phyloP scores from a whole-genome alignment of 2,113 vertebrate species.

The Bambusicola thoracicus region DNA sequence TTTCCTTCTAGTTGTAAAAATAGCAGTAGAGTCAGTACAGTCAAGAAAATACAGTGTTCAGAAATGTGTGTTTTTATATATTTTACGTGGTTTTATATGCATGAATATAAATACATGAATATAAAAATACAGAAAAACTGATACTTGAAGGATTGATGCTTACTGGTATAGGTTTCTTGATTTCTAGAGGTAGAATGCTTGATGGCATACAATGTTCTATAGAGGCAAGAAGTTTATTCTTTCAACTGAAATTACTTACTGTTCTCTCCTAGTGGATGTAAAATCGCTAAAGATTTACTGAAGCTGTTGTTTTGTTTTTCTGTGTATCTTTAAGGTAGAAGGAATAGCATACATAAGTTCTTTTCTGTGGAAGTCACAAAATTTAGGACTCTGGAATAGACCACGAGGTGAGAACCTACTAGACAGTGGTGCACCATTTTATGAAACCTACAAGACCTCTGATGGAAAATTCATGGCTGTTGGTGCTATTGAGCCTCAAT shows the following conservation, averaged over 20 bases:
- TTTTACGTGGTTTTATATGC: neutral
- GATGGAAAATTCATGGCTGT: constrained; percentile 91
- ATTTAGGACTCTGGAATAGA: constrained; percentile 80
- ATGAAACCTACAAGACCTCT: constrained; percentile 87
- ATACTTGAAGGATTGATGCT: neutral
- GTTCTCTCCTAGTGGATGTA: neutral
- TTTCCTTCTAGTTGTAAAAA: neutral
- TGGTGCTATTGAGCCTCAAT: constrained; percentile 91
- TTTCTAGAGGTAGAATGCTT: neutral
- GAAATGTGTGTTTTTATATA: neutral
- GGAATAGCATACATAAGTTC: constrained; percentile 91
- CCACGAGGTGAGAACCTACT: constrained; percentile 88
- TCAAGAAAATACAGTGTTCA: neutral
- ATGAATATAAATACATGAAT: too few relatives aligned
- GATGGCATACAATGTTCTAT: neutral
- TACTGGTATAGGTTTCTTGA: neutral
- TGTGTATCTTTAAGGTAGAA: constrained; percentile 85
- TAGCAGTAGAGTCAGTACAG: neutral
- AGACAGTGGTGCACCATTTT: constrained; percentile 91
- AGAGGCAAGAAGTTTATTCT: neutral
- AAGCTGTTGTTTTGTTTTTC: neutral
- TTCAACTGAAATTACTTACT: neutral
- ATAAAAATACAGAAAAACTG: neutral
- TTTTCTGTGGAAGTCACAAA: constrained; percentile 90
- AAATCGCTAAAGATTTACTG: neutral